Conservation (phyloP, 2,888 invertebrate species). For the Zygaena filipendulae region DNA sequence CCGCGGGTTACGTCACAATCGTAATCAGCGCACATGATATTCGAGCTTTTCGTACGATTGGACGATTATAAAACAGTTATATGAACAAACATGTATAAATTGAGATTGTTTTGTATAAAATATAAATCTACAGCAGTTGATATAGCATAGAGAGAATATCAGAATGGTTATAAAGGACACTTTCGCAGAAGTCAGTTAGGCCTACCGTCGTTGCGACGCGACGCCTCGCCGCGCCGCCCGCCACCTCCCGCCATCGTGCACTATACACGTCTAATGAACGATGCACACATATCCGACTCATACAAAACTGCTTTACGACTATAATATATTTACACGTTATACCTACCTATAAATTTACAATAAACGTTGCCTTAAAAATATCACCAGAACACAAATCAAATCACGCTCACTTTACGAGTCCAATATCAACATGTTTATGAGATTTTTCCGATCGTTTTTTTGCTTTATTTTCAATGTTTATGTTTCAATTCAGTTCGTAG, state of each 20-base stretch:
- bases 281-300: slow-evolving; percentile 47
- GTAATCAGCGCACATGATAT: too few relatives aligned
- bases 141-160: too few relatives aligned
- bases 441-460: too few relatives aligned
- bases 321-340: slow-evolving; percentile 62
- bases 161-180: too few relatives aligned
- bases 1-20: too few relatives aligned
- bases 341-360: slow-evolving; percentile 40
- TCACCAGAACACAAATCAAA: slow-evolving; percentile 51
- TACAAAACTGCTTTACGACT: slow-evolving; percentile 33
- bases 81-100: too few relatives aligned
- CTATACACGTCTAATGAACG: slow-evolving; percentile 45
- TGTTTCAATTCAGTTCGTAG: not conserved
- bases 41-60: too few relatives aligned
- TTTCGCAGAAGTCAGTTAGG: slow-evolving; percentile 49
- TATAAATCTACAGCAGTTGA: too few relatives aligned
- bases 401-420: slow-evolving; percentile 61
- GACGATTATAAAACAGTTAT: too few relatives aligned
- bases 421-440: slow-evolving; percentile 42
- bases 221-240: slow-evolving; percentile 32
- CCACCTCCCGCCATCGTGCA: slow-evolving; percentile 29
- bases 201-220: slow-evolving; percentile 36
- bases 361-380: slow-evolving; percentile 30
- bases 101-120: too few relatives aligned
- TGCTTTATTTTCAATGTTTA: too few relatives aligned